Evolutionary conservation across 2,888 invertebrate species (phyloP), one percentile per base, ranked within the genome.

Genomic region (Aleiodes alternator): DNA sequence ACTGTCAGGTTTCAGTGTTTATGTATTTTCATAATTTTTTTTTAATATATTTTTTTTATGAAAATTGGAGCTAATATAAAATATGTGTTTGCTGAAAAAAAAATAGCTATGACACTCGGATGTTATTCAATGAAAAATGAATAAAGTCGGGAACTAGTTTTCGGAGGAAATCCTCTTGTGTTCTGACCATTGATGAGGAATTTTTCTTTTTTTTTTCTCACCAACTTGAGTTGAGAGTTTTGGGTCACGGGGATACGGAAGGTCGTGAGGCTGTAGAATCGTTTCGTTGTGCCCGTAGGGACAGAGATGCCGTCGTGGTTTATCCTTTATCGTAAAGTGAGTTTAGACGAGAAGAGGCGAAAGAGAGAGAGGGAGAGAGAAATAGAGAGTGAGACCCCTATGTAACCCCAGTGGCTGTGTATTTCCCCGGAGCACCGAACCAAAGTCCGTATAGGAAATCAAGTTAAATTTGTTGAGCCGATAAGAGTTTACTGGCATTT

Each of bases 401-500:
- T 74, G 69, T 75, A 70, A 81, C 81, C 78, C 80, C 77, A 78
- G 77, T 59, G 75, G 80, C 80, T 82, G 81, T 80, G 85, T 86
- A 86, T 86, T 86, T 86, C 85, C 84, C 85, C 82, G 80, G 85
- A 86, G 86, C 84, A 83, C 80, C 69, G 61, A 29, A 34, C 82
- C 83, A 82, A 83, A 86, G 83, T 85, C 84, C 85, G 85, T 85
- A 85, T 85, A 86, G 86, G 85, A 86, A 86, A 86, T 86, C 86
- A 86, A 86, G 86, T 86, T 86, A 87, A 86, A 86, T 86, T 86
- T 86, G 85, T 86, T 85, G 84, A 85, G 83, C 87, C 84, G 86
- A 86, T 87, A 86, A 86, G 87, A 84, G 80, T 77, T 68, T 79
- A 77, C 80, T 81, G 78, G 81, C 76, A 69, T 66, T 43, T 72